Evolutionary conservation across 2,797 vertebrate genomes (phyloP).

Genomic region (Liasis olivaceus): DNA sequence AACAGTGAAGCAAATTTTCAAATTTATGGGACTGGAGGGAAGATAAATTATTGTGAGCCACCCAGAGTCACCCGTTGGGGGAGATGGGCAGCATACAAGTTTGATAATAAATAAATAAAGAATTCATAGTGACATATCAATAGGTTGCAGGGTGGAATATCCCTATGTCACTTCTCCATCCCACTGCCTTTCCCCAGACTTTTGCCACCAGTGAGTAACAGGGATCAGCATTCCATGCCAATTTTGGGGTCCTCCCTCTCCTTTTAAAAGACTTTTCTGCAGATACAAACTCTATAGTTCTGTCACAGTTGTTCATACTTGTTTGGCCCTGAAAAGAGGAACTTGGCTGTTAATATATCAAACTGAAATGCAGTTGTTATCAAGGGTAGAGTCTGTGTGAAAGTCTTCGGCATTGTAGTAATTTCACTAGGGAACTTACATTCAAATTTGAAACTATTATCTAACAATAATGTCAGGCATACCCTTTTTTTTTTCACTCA

Average conservation of each 20-base stretch:
- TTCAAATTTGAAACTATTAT: background rate
- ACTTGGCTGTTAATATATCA: background rate
- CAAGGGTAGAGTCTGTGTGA: background rate
- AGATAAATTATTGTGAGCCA: background rate
- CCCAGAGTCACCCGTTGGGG: too few relatives aligned
- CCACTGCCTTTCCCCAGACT: background rate
- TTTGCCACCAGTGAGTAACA: background rate
- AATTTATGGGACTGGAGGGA: background rate
- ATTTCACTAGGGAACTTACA: background rate
- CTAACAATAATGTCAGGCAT: background rate
- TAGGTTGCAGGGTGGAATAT: background rate
- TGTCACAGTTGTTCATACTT: background rate
- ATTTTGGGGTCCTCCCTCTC: background rate
- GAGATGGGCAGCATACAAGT: too few relatives aligned
- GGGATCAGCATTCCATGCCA: background rate
- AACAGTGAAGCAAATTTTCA: background rate
- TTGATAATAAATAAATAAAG: background rate
- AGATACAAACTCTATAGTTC: background rate
- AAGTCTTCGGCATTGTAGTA: background rate
- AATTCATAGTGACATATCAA: background rate
- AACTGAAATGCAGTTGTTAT: background rate
- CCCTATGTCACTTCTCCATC: background rate
- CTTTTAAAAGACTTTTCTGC: background rate
- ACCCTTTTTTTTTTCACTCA: background rate
- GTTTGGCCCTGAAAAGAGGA: background rate